Conservation (phyloP, 2,797 vertebrate genomes). For the Enteromius trimaculatus region DNA sequence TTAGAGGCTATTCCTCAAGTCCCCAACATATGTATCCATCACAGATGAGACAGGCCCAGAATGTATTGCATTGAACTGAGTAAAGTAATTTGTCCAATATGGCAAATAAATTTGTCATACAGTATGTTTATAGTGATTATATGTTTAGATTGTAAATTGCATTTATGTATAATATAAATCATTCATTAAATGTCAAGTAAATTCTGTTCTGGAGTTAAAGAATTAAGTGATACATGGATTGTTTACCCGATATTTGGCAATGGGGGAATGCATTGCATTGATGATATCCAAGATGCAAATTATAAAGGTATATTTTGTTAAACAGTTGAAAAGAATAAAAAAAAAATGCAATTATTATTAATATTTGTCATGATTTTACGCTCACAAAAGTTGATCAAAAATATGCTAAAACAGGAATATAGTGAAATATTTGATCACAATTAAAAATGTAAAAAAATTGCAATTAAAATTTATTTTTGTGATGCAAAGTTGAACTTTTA, state of each 20-base stretch:
- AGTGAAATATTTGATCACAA: no score
- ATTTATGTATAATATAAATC: background rate
- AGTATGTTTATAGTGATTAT: background rate
- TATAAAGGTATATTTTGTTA: background rate
- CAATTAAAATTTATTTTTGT: background rate
- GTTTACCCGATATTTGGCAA: background rate
- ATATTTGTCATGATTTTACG: background rate
- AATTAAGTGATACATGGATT: background rate
- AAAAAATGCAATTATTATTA: no score
- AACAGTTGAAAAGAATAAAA: background rate
- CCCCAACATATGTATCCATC: background rate
- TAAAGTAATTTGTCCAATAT: background rate
- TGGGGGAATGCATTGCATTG: background rate
- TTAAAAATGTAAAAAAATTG: background rate
- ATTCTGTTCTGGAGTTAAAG: background rate
- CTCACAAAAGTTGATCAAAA: background rate
- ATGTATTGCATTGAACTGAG: background rate
- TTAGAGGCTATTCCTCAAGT: background rate
- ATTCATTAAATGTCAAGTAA: background rate
- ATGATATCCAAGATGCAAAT: background rate
- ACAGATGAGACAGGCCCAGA: background rate
- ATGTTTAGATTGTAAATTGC: background rate
- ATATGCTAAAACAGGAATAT: background rate
- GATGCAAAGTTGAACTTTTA: background rate
- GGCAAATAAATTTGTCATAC: no score